phyloP scores from a whole-genome alignment of 2,797 vertebrate species.

The Pachyuromys duprasi region DNA sequence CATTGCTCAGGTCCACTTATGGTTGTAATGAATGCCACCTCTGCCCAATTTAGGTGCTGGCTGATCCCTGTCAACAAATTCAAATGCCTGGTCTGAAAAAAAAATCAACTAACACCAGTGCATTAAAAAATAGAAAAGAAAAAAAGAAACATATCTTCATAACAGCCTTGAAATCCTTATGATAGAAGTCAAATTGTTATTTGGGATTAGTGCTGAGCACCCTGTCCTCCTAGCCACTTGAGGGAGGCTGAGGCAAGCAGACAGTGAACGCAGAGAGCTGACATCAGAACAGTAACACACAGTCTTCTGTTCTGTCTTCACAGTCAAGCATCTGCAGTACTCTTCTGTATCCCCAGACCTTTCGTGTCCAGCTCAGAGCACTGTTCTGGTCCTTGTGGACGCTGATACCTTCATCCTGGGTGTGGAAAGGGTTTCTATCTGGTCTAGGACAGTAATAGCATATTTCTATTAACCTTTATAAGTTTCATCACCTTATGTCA shows the following conservation, averaged over 20 bases:
- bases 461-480: not conserved
- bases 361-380: not conserved
- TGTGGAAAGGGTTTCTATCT: not conserved
- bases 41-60: not conserved
- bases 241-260: not conserved
- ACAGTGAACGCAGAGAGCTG: not conserved
- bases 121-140: not conserved
- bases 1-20: not conserved
- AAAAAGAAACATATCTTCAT: not conserved
- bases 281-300: not conserved
- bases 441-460: not conserved
- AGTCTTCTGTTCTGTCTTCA: not conserved
- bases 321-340: not conserved
- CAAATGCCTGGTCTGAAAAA: not conserved
- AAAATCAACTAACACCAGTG: not conserved
- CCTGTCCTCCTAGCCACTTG: not conserved
- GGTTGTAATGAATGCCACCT: not conserved
- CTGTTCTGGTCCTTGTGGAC: not conserved
- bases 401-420: not conserved
- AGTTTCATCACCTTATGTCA: constrained; percentile 5
- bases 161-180: not conserved
- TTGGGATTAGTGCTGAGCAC: not conserved
- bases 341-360: not conserved
- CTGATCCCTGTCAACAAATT: constrained; percentile 24
- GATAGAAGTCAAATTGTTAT: not conserved